phyloP scores from a whole-genome alignment of 2,888 invertebrate genomes.

The Lymantria dispar region DNA sequence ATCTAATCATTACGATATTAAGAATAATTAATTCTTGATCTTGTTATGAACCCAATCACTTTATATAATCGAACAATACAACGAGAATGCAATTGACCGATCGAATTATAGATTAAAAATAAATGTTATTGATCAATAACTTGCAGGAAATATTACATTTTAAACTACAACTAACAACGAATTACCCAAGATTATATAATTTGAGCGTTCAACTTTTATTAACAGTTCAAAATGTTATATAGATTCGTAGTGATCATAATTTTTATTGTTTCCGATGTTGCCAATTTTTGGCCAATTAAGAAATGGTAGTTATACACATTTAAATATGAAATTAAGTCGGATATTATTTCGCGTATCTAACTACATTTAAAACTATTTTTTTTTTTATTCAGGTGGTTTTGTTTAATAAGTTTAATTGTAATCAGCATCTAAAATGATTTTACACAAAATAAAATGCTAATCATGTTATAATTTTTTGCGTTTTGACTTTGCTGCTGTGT shows the following conservation, averaged over 20 bases:
- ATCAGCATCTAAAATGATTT: too few relatives aligned
- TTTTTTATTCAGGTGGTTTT: too few relatives aligned
- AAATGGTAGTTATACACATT: too few relatives aligned
- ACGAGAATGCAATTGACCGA: neutral
- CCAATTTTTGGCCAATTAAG: too few relatives aligned
- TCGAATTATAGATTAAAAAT: neutral
- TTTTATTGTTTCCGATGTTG: neutral
- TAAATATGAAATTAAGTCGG: too few relatives aligned
- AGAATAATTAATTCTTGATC: neutral
- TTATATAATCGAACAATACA: neutral
- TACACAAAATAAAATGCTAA: too few relatives aligned
- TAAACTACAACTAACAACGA: neutral
- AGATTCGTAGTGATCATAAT: neutral
- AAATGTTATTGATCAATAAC: neutral
- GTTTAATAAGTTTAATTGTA: too few relatives aligned
- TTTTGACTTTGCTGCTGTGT: too few relatives aligned
- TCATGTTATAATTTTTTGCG: too few relatives aligned
- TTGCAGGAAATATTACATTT: neutral
- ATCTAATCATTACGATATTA: neutral
- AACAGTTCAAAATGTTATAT: neutral
- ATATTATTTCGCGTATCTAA: too few relatives aligned
- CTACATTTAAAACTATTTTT: too few relatives aligned
- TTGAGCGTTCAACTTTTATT: neutral
- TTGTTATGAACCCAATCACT: neutral
- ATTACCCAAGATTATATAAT: neutral